These are phyloP conservation scores for Druceiella hillmani DNA, from an alignment of 2,888 invertebrate genomes.

Conservation along the genomic window DNA sequence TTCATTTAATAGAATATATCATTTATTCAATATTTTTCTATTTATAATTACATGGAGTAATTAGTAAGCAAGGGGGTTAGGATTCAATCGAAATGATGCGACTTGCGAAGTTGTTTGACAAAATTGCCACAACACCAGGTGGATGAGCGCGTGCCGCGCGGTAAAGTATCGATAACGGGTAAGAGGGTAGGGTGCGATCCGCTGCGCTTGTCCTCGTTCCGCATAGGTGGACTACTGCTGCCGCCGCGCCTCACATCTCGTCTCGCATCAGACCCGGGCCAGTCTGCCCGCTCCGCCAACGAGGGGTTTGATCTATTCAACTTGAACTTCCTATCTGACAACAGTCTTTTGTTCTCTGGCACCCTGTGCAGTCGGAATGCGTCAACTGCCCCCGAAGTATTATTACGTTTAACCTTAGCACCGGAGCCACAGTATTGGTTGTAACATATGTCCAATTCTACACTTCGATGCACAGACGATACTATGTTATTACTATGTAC, in stretches of 20 bases:
- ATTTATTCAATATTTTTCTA: no score
- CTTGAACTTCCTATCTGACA: slow-evolving; percentile 39
- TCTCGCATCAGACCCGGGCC: slow-evolving; percentile 30
- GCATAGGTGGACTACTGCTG: slow-evolving; percentile 26
- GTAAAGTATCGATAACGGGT: slow-evolving; percentile 28
- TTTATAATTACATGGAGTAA: no score
- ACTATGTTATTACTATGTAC: slow-evolving; percentile 42
- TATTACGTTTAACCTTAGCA: slow-evolving; percentile 45
- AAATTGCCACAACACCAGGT: slow-evolving; percentile 78
- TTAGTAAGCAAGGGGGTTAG: no score
- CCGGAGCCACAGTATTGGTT: slow-evolving; percentile 29
- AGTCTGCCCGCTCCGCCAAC: slow-evolving; percentile 39
- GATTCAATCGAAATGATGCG: slow-evolving; percentile 65
- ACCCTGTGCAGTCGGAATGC: slow-evolving; percentile 33
- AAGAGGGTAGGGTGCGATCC: slow-evolving; percentile 23
- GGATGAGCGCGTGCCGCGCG: slow-evolving; percentile 54
- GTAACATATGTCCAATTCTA: slow-evolving; percentile 33
- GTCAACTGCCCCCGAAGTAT: slow-evolving; percentile 48
- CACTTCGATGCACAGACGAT: slow-evolving; percentile 36
- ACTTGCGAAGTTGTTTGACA: slow-evolving; percentile 71
- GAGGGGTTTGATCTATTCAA: slow-evolving; percentile 48
- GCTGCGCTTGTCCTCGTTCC: slow-evolving; percentile 11
- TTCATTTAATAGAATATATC: no score
- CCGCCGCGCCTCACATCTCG: slow-evolving; percentile 38
- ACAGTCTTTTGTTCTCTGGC: slow-evolving; percentile 38